These are phyloP conservation scores for Sebastes hopkinsi DNA, from an alignment of 2,797 vertebrate genomes.

Conservation along the genomic window DNA sequence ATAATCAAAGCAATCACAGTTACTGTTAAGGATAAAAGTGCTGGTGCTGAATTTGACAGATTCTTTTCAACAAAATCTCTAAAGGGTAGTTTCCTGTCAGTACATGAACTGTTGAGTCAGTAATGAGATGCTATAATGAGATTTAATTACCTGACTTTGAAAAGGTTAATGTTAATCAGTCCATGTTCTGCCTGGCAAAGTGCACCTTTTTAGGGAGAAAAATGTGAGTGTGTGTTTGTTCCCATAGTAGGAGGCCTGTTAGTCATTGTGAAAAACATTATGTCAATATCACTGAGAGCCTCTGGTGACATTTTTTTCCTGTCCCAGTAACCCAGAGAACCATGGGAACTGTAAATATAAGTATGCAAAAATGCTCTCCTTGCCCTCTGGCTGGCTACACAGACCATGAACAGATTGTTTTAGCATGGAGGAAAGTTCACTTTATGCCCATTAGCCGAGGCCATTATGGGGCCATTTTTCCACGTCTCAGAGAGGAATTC, in stretches of 20 bases:
- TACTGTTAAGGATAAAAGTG: slow-evolving; percentile 18
- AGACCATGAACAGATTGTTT: slow-evolving; percentile 61
- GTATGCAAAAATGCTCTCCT: slow-evolving; percentile 61
- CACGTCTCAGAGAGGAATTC: slow-evolving; percentile 56
- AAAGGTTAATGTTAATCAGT: slow-evolving; percentile 4
- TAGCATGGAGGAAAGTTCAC: slow-evolving; percentile 61
- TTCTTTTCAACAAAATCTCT: slow-evolving; percentile 5
- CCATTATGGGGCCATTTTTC: slow-evolving; percentile 62
- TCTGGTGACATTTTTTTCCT: slow-evolving; percentile 48
- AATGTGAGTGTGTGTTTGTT: slow-evolving; percentile 28
- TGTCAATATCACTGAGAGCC: slow-evolving; percentile 66
- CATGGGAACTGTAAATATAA: slow-evolving; percentile 81
- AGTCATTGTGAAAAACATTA: slow-evolving; percentile 61
- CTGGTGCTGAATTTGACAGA: slow-evolving; percentile 15
- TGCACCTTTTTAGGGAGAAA: not conserved
- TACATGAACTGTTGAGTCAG: not conserved
- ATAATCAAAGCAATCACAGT: slow-evolving; percentile 51
- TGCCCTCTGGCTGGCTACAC: slow-evolving; percentile 55
- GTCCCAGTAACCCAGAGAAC: slow-evolving; percentile 58
- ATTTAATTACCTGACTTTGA: not conserved
- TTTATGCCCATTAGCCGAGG: slow-evolving; percentile 58
- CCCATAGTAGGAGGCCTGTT: slow-evolving; percentile 54
- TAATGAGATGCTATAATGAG: not conserved
- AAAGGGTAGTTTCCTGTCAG: not conserved
- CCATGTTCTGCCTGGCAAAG: not conserved